Percentiles rank a stretch among this genome's conserved stretches.
phyloP scores from a whole-genome alignment of 2,797 vertebrate species.

The Neosilurus mollespiculum region DNA sequence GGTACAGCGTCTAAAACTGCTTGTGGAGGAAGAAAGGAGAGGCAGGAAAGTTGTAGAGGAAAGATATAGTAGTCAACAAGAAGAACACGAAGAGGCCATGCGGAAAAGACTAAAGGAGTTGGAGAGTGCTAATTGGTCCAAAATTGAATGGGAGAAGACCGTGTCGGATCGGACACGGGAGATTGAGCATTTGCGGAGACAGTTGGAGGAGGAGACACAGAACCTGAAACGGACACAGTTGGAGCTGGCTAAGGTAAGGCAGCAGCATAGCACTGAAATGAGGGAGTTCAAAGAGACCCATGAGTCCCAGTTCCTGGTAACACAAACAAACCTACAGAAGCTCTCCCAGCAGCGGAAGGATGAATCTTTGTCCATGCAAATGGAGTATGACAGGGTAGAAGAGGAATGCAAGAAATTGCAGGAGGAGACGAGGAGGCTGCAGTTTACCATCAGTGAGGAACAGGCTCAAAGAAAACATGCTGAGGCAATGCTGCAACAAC shows the following conservation, averaged over 20 bases:
- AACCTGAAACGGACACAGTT: constrained; percentile 84
- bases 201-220: constrained; percentile 81
- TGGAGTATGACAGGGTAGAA: constrained; percentile 78
- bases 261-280: constrained; percentile 86
- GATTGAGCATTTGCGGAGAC: constrained; percentile 83
- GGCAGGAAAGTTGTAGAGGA: constrained; percentile 87
- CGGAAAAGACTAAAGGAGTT: constrained; percentile 86
- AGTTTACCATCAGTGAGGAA: constrained; percentile 68
- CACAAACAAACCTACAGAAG: constrained; percentile 84
- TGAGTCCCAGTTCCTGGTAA: constrained; percentile 89
- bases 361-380: constrained; percentile 75
- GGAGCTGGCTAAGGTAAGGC: constrained; percentile 97
- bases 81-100: constrained; percentile 84
- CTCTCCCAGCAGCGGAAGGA: constrained; percentile 84
- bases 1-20: constrained; percentile 80
- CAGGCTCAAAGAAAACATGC: constrained; percentile 70
- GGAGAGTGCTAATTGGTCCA: constrained; percentile 86
- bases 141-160: constrained; percentile 87
- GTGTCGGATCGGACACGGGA: constrained; percentile 85
- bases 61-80: constrained; percentile 84
- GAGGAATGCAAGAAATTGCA: constrained; percentile 83
- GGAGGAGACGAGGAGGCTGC: constrained; percentile 70
- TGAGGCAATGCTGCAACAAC: constrained; percentile 82
- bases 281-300: constrained; percentile 91
- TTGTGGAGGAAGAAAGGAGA: constrained; percentile 87